Base-by-base conservation (phyloP, 1,140 invertebrate species). In the Helicoverpa zea region DNA sequence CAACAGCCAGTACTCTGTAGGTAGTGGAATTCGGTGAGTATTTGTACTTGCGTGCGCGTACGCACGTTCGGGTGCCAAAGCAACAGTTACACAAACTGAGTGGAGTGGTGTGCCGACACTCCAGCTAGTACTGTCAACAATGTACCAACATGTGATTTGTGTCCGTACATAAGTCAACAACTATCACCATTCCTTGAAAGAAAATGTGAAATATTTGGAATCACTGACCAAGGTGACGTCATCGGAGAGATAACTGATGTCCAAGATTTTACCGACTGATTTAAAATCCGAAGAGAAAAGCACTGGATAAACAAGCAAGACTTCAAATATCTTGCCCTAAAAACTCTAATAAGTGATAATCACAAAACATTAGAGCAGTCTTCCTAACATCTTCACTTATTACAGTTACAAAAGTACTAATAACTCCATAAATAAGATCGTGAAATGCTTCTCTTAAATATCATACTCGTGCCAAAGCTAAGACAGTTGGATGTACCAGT, bases 41-140 rank as follows among this genome's bases (percentile, higher is more conserved):
- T 47, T 64, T 30, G 43, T 29, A 29, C 56, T 64, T 64, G 59
- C 59, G 35, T 77, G 74, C 74, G 74, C 74, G 13, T 30, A 35
- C 56, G 74, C 74, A 77, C 74, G 74, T 77, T 64, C 61, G 35
- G 59, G 58, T 70, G 66, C 59, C 58, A 64, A 77, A 77, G 74
- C 29, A 77, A 77, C 74, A 77, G 74, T 77, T 77, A 77, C 74
- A 77, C 74, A 77, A 64, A 77, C 74, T 77, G 16, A 29, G 58
- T 77, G 47, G 16, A 77, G 74, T 64, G 74, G 35, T 64, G 16
- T 35, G 59, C 59, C 23, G 23, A 73, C 70, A 58, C 52, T 73
- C 35, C 70, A 73, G 13, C 56, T 14, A n/a, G 47, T 43, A 58
- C 73, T 61, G 73, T 75, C 73, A 75, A 75, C 73, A 75, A 70